Conservation (phyloP, 2,888 invertebrate genomes). For the Agriopis aurantiaria region DNA sequence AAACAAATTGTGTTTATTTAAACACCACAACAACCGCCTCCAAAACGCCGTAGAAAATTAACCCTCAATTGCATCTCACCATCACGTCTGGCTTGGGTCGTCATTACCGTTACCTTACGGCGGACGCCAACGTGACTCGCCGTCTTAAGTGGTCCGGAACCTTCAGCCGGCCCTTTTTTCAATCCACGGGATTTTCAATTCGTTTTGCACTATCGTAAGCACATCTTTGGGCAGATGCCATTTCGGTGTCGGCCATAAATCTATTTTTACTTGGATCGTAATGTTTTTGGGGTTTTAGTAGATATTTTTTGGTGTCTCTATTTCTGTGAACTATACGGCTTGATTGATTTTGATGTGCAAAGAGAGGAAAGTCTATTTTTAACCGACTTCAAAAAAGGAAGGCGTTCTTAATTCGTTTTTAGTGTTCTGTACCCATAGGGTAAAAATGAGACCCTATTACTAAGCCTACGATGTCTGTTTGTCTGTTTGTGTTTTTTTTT, state of each 20-base stretch:
- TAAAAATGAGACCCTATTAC: too few relatives aligned
- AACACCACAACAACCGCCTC: too few relatives aligned
- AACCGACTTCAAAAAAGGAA: too few relatives aligned
- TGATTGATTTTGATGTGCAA: too few relatives aligned
- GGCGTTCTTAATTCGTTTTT: too few relatives aligned
- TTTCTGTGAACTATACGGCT: too few relatives aligned
- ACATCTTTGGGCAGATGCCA: conserved; percentile 12
- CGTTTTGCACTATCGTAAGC: conserved; percentile 21
- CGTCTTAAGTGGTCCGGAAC: not conserved
- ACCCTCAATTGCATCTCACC: conserved; percentile 6
- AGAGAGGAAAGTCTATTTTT: too few relatives aligned
- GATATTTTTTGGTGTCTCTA: not conserved
- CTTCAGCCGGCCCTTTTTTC: conserved; percentile 15
- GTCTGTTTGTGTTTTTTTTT: too few relatives aligned
- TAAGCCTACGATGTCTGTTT: too few relatives aligned
- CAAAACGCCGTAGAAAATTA: not conserved
- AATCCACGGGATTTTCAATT: conserved; percentile 17
- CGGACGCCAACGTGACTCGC: conserved; percentile 19
- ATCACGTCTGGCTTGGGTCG: conserved; percentile 15
- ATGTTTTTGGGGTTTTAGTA: not conserved
- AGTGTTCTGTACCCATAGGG: too few relatives aligned
- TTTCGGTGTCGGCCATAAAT: not conserved
- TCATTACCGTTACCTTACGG: conserved; percentile 27
- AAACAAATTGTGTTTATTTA: too few relatives aligned
- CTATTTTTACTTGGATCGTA: not conserved